phyloP scores from a whole-genome alignment of 2,797 vertebrate genomes.

The Ctenosaura bakeri region DNA sequence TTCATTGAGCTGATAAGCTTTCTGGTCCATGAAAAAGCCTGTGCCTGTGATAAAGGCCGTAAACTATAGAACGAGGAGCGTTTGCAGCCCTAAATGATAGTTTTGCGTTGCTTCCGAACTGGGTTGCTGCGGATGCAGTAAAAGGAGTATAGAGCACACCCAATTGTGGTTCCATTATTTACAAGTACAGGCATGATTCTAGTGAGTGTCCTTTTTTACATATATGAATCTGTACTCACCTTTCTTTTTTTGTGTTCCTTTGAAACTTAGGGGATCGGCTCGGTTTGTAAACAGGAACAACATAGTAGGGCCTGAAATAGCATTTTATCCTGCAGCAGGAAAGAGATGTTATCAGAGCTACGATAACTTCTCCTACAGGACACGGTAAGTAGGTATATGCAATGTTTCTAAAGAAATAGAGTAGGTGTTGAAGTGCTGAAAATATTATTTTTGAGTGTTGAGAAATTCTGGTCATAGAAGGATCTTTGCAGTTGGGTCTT shows the following conservation, averaged over 20 bases:
- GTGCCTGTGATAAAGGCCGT: background rate
- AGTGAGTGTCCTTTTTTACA: constrained; percentile 30
- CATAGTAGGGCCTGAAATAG: constrained; percentile 85
- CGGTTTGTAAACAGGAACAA: constrained; percentile 86
- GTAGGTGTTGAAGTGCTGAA: background rate
- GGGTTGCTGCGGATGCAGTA: no score
- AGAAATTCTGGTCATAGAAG: no score
- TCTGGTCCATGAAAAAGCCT: background rate
- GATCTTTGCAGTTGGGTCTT: no score
- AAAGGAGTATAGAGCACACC: no score
- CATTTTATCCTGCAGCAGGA: constrained; percentile 85
- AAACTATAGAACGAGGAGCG: background rate
- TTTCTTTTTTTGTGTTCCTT: constrained; percentile 51
- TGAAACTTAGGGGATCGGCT: constrained; percentile 77
- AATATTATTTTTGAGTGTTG: no score
- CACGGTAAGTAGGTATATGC: constrained; percentile 79
- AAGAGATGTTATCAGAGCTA: constrained; percentile 88
- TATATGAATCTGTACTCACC: background rate
- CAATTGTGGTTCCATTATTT: background rate
- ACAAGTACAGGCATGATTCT: background rate
- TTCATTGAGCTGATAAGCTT: background rate
- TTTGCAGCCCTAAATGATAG: background rate
- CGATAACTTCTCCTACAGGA: constrained; percentile 87
- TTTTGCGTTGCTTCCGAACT: background rate
- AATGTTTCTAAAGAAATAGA: background rate